Evolutionary conservation across 1,140 invertebrate genomes (phyloP), one percentile per base, ranked within the genome.

Genomic region (Dryas iulia): DNA sequence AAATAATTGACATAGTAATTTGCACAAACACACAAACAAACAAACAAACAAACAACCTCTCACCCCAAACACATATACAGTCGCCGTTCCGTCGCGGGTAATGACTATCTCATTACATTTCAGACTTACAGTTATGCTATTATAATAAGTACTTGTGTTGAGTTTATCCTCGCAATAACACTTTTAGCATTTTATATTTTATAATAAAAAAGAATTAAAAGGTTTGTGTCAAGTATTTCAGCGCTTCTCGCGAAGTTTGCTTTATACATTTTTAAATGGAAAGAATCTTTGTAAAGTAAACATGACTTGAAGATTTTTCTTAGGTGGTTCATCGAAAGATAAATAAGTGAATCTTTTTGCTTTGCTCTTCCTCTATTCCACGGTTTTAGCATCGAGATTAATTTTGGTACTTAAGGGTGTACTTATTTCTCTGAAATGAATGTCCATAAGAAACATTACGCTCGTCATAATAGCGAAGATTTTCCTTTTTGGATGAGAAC

Each of bases 331-430:
- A 23, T 66, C 39, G 57, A 18, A 26, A 66, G 65, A 60, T 66
- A 66, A 66, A 60, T 66, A 60, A 59, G 57, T 59, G 7, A 35
- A 54, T 66, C 58, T 60, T 66, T 66, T 66, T 52, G 59, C 57
- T 59, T 66, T 59, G 8, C 18, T 28, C 53, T 59, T 47, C 25
- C 25, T 66, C 63, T 62, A 12, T 8, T 31, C 26, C 31, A 56
- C 47, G 52, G n/a, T 56, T 26, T 31, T 26, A 47, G 23, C 56
- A 56, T 47, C 28, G 24, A 65, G 63, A 65, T 65, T 58, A 30
- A 65, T 65, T 65, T 65, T 33, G 39, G 54, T 54, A 65, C 54
- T 65, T 28, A 58, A 39, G 33, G 52, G 28, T 26, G 21, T 24
- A 60, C 24, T 47, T 47, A 59, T 28, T 52, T 62, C 10, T 24